These are phyloP conservation scores for Corvus moneduloides DNA, from an alignment of 2,113 vertebrate species.

Conservation along the genomic window DNA sequence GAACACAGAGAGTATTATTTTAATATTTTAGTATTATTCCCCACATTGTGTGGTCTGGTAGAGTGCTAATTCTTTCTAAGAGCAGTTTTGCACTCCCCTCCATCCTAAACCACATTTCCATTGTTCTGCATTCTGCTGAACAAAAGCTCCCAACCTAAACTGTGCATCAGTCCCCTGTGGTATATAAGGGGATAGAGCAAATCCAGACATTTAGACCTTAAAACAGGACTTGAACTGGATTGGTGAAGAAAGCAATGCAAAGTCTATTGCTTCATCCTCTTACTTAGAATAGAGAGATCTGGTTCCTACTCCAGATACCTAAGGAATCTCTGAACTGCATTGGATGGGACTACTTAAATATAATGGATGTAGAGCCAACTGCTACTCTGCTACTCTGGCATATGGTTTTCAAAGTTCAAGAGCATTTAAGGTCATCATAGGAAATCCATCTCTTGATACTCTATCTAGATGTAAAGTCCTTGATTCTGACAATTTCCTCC, in stretches of 20 bases:
- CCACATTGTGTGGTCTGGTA: background rate
- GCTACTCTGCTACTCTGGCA: background rate
- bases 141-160: background rate
- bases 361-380: background rate
- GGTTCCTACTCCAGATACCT: background rate
- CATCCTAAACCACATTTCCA: background rate
- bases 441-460: background rate
- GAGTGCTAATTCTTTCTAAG: background rate
- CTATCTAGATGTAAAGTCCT: background rate
- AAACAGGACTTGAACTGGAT: background rate
- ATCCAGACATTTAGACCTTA: background rate
- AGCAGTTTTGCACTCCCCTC: background rate
- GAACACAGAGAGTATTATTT: background rate
- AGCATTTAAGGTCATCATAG: background rate
- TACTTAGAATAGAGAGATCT: background rate
- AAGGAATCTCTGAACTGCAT: background rate
- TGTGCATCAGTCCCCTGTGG: background rate
- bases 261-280: background rate
- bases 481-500: background rate
- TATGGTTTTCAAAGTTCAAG: background rate
- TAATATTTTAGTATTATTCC: background rate
- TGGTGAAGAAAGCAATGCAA: background rate
- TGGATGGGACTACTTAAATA: background rate
- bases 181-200: background rate
- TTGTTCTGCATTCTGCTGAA: background rate